Evolutionary conservation across 1,140 invertebrate species (phyloP), one percentile per base, ranked within the genome.

Genomic region (Adoxophyes honmai): DNA sequence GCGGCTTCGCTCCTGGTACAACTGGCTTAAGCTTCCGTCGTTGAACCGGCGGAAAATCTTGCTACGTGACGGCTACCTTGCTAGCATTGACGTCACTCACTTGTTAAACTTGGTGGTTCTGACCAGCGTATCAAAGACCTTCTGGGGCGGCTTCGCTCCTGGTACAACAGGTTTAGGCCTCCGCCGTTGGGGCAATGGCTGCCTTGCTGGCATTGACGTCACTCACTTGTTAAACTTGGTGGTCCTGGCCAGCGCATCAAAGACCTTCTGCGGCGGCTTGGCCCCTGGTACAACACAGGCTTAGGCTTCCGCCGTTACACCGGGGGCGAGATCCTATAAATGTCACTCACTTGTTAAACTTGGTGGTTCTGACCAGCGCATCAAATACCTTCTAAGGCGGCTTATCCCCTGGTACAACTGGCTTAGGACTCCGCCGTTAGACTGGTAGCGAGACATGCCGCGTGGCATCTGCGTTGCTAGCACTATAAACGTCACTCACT

Each of bases 171-270:
- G 66, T 55, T 82, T 82, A 16, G 60, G 60, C 10, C 62, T 65
- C 0, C n/a, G n/a, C n/a, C n/a, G n/a, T n/a, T n/a, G n/a, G n/a
- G n/a, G n/a, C n/a, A n/a, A n/a, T n/a, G n/a, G n/a, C n/a, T n/a
- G n/a, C n/a, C n/a, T n/a, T n/a, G n/a, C n/a, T n/a, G n/a, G n/a
- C n/a, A n/a, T n/a, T n/a, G n/a, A 44, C 0, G n/a, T n/a, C 5
- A 63, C 75, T 71, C 72, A 86, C 81, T 80, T 86, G 36, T 68
- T 74, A 61, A 84, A 84, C 58, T 64, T 74, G 0, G 78, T 78
- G 7, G 57, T 62, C 54, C 68, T 83, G 1, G 76, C 34, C 7
- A 84, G 57, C 28, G 57, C 14, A 2, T 78, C 79, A 1, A 78
- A 37, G 0, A 68, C 59, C 11, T 38, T 38, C 8, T 38, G 6